Percentiles rank a stretch among this genome's conserved stretches.
phyloP scores from a whole-genome alignment of 2,113 vertebrate species.

The Halcyon malimbica region DNA sequence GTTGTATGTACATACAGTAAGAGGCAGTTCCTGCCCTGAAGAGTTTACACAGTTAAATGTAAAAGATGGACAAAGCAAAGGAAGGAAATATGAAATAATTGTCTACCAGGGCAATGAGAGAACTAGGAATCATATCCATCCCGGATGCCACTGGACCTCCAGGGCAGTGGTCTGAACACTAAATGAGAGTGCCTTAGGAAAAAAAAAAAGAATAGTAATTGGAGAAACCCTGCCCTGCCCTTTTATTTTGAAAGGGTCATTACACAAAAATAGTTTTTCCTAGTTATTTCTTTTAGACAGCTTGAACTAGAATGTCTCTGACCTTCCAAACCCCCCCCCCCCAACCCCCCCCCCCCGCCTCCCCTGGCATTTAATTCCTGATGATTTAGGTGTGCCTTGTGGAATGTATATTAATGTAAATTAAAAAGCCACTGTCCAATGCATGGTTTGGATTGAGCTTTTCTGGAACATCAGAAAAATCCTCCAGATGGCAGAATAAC shows the following conservation, averaged over 20 bases:
- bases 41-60: background rate
- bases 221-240: background rate
- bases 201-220: background rate
- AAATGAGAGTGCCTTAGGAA: background rate
- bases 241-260: background rate
- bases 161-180: background rate
- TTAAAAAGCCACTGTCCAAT: background rate
- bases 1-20: background rate
- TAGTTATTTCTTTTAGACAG: background rate
- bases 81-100: background rate
- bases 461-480: background rate
- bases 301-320: background rate
- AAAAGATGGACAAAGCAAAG: background rate
- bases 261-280: background rate
- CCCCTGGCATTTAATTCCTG: background rate
- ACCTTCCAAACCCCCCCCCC: background rate
- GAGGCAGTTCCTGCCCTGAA: background rate
- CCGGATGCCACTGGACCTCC: background rate
- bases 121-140: background rate
- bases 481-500: slow-evolving; percentile 68
- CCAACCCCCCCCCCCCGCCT: too few species aligned
- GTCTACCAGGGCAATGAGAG: background rate
- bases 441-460: background rate
- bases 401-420: background rate
- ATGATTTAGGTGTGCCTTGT: background rate